Evolutionary conservation across 1,140 invertebrate species (phyloP).

Genomic region (Apis florea): DNA sequence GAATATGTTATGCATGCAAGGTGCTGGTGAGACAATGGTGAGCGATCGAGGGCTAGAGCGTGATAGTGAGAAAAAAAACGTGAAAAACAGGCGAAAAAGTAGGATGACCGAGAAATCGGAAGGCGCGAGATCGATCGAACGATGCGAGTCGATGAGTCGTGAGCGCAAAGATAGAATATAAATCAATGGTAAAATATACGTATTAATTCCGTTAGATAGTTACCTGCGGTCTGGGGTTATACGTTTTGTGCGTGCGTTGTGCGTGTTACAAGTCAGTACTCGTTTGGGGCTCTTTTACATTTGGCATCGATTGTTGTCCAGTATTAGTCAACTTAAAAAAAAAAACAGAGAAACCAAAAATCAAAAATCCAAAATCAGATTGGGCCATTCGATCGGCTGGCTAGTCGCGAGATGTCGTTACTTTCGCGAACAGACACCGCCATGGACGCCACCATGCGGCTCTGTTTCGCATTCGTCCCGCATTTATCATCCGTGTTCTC

Average conservation of each 20-base stretch:
- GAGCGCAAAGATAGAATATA: slow-evolving; percentile 49
- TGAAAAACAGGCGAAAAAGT: slow-evolving; percentile 19
- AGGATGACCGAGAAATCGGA: slow-evolving; percentile 35
- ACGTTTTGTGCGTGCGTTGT: slow-evolving; percentile 78
- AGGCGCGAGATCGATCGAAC: slow-evolving; percentile 46
- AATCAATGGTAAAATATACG: slow-evolving; percentile 61
- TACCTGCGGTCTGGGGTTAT: slow-evolving; percentile 76
- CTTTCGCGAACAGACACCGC: background rate
- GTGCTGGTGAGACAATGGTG: slow-evolving; percentile 48
- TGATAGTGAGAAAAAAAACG: slow-evolving; percentile 28
- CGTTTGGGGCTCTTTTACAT: slow-evolving; percentile 79
- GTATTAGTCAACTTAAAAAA: slow-evolving; percentile 81
- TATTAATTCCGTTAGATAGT: slow-evolving; percentile 73
- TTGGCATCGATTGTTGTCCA: slow-evolving; percentile 78
- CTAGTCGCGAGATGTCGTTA: background rate
- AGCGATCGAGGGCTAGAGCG: slow-evolving; percentile 42
- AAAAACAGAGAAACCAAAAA: slow-evolving; percentile 78
- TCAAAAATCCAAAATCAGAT: slow-evolving; percentile 72
- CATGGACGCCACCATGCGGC: background rate
- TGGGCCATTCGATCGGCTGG: slow-evolving; percentile 4
- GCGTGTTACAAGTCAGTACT: slow-evolving; percentile 80
- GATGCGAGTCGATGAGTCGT: slow-evolving; percentile 56
- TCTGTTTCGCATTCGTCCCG: slow-evolving; percentile 18
- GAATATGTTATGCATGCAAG: slow-evolving; percentile 59
- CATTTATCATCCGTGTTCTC: slow-evolving; percentile 26